Base-by-base conservation (phyloP, 2,888 invertebrate species). In the Adelognathus sp. region DNA sequence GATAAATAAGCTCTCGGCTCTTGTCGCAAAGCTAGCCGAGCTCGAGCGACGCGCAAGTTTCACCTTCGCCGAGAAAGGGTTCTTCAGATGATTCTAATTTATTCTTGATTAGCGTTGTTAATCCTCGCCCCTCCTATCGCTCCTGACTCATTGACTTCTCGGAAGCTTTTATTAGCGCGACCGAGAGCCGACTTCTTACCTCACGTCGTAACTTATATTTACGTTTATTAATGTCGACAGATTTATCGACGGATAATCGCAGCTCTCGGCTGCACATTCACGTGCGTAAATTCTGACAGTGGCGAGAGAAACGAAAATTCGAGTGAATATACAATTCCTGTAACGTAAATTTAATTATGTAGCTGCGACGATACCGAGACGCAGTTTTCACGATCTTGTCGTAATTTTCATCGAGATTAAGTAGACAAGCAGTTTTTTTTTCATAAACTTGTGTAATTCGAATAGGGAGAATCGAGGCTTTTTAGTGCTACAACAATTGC, bases 61-160 rank as follows among this genome's bases (percentile, higher is more conserved):
- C 71, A 54, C 80, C 73, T 77, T n/a, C n/a, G n/a, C n/a, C 73
- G 72, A 60, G 46, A 54, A 11, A 71, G 72, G 79, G 80, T 83
- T 83, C n/a, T n/a, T 86, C 82, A 81, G 84, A 85, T 78, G 87
- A 87, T 88, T 86, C 85, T 89, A 90, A 88, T 89, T 89, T 89
- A 89, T 90, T 87, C 88, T 88, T 88, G 89, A 90, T 90, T 89
- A 90, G 86, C 88, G 86, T n/a, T 87, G 86, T 89, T 90, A 88
- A 89, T 89, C 89, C 86, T 76, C 81, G 27, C 81, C n/a, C 58
- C 56, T 63, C 71, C 67, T 61, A 21, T 50, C 44, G 60, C 44
- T 52, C 75, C 69, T 74, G 70, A 58, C 78, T 79, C 85, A 84
- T 88, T 88, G 88, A 86, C 88, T 86, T 86, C 86, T 83, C 83